Percentiles rank a stretch among this genome's conserved stretches.
Conservation (phyloP, 1,140 invertebrate species). For the Riptortus pedestris region DNA sequence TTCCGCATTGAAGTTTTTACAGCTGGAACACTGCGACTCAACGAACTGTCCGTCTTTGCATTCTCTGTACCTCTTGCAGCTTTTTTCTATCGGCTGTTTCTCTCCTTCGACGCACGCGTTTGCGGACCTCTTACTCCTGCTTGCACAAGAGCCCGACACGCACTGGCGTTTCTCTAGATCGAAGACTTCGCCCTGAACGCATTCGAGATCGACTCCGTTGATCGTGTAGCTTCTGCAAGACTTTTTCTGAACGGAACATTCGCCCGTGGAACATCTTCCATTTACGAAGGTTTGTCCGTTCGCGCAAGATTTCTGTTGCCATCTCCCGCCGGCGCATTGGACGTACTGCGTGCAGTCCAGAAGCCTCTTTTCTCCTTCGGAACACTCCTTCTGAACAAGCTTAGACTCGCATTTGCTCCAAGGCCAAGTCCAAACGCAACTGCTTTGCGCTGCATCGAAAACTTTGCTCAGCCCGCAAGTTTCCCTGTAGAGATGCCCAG, state of each 20-base stretch:
- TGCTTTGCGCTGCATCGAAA: too few species aligned
- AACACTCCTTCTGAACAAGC: not conserved
- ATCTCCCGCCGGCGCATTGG: not conserved
- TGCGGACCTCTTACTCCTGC: not conserved
- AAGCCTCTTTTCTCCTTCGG: not conserved
- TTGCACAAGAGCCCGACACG: not conserved
- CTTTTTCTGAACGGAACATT: not conserved
- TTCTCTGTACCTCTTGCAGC: not conserved
- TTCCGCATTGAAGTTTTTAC: not conserved
- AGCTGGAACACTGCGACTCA: not conserved
- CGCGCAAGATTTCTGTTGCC: not conserved
- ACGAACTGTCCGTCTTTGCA: not conserved
- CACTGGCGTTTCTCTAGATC: not conserved
- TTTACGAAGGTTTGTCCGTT: not conserved
- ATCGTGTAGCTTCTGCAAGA: not conserved
- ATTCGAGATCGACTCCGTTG: not conserved
- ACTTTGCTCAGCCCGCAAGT: too few species aligned
- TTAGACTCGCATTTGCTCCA: not conserved
- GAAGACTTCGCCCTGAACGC: not conserved
- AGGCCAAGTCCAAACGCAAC: not conserved
- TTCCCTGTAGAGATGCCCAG: too few species aligned
- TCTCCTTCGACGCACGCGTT: not conserved
- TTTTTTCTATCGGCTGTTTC: not conserved
- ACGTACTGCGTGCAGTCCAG: not conserved
- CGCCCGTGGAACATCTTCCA: not conserved